These are phyloP conservation scores for Salvator merianae DNA, from an alignment of 2,113 vertebrate species.

Conservation along the genomic window DNA sequence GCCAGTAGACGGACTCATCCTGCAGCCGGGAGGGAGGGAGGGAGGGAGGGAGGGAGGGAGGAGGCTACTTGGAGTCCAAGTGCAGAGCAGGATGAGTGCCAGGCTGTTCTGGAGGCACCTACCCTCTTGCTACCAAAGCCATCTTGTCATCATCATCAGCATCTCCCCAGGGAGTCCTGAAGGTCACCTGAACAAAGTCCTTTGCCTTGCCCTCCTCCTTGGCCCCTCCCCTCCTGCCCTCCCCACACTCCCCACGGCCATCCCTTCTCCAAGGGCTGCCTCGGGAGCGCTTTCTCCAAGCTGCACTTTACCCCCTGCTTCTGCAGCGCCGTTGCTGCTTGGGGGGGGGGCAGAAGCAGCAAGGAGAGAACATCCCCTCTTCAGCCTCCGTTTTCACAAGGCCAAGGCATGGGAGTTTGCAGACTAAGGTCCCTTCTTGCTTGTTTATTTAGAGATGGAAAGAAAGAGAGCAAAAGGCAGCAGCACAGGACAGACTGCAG, in stretches of 20 bases:
- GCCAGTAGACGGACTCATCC: neutral
- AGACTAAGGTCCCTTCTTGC: neutral
- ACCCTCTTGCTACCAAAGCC: no score
- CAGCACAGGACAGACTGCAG: no score
- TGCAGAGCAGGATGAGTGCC: no score
- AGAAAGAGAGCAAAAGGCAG: no score
- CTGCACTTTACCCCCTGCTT: no score
- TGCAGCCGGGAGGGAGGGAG: neutral
- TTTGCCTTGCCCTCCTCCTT: neutral
- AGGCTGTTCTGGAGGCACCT: no score
- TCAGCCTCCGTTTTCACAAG: fast-evolving
- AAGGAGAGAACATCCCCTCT: fast-evolving
- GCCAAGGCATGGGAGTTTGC: neutral
- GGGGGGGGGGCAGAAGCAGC: neutral
- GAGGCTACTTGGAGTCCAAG: no score
- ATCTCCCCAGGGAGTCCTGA: neutral
- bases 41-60: no score
- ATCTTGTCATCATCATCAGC: neutral
- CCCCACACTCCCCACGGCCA: neutral
- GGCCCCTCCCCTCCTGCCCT: fast-evolving
- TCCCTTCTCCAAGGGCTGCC: neutral
- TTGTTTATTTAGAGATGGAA: no score
- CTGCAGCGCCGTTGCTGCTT: fast-evolving
- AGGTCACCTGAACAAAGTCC: neutral
- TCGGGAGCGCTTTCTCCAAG: no score